Percentiles rank a stretch among this genome's conserved stretches.
These are phyloP conservation scores for Pangasius macronema DNA, from an alignment of 2,797 vertebrate species.

Conservation along the genomic window DNA sequence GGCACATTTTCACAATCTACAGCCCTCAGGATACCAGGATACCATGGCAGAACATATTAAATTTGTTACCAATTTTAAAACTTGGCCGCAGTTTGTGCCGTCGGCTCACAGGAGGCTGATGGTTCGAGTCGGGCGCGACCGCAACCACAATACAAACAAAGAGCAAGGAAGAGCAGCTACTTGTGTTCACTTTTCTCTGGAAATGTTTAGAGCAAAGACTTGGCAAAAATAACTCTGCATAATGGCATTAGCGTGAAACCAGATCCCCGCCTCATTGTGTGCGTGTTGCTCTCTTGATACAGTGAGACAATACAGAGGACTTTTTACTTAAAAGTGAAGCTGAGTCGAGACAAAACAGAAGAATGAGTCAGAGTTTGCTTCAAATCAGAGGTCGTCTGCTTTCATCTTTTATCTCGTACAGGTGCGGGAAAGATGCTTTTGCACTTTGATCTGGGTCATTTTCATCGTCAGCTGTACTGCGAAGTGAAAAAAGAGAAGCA, in stretches of 20 bases:
- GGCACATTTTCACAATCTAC: constrained; percentile 81
- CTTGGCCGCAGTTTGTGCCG: constrained; percentile 82
- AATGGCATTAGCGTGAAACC: constrained; percentile 75
- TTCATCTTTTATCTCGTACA: constrained; percentile 20
- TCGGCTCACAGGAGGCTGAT: constrained; percentile 75
- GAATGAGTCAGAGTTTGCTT: constrained; percentile 5
- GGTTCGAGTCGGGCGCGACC: constrained; percentile 78
- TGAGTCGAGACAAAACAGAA: constrained; percentile 31
- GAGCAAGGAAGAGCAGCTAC: constrained; percentile 79
- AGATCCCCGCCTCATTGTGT: constrained; percentile 58
- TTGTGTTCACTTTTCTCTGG: constrained; percentile 72
- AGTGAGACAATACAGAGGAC: constrained; percentile 49
- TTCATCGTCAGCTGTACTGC: no score
- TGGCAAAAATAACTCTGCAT: constrained; percentile 75
- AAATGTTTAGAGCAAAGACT: constrained; percentile 78
- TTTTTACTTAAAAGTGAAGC: constrained; percentile 27
- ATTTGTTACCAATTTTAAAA: constrained; percentile 95
- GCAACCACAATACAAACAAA: constrained; percentile 87
- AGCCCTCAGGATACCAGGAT: constrained; percentile 80
- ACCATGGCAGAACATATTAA: constrained; percentile 83
- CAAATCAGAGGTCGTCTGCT: constrained; percentile 19
- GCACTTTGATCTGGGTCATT: not conserved
- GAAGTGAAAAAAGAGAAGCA: not conserved
- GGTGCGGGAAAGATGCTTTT: constrained; percentile 4
- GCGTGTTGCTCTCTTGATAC: constrained; percentile 25